Conservation (phyloP, 2,888 invertebrate species). For the Drosophila emarginata region DNA sequence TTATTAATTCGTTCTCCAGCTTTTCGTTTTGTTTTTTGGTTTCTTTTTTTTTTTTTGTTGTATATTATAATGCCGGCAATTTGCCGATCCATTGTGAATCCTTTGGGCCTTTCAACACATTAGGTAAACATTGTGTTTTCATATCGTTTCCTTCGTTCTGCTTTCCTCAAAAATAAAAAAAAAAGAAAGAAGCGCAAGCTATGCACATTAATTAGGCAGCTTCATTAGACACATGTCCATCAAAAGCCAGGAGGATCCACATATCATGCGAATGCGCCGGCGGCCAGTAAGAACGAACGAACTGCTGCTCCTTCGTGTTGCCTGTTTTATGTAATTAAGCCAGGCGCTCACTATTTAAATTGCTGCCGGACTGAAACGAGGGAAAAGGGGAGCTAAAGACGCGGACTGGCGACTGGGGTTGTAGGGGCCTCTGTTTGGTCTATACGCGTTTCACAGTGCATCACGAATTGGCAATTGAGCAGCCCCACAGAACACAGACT, state of each 20-base stretch:
- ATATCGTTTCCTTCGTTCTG: conserved; percentile 26
- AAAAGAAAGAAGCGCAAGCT: conserved; percentile 18
- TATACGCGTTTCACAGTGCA: conserved; percentile 48
- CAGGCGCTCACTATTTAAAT: conserved; percentile 79
- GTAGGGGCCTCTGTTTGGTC: background rate
- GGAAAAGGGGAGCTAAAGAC: background rate
- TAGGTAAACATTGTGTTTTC: conserved; percentile 36
- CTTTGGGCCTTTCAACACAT: conserved; percentile 68
- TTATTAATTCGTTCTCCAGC: conserved; percentile 64
- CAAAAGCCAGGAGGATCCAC: conserved; percentile 39
- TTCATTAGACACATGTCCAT: conserved; percentile 78
- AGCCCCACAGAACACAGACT: conserved; percentile 11
- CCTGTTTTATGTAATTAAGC: conserved; percentile 74
- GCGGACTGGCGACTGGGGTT: background rate
- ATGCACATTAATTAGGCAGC: conserved; percentile 72
- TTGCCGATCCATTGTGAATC: conserved; percentile 30
- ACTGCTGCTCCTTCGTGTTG: conserved; percentile 33
- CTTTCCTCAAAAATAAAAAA: conserved; percentile 7
- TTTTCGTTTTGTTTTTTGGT: background rate
- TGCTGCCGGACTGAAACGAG: conserved; percentile 40
- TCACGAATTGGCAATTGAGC: conserved; percentile 79
- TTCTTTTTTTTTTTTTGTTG: conserved; percentile 11
- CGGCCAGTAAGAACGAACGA: conserved; percentile 36
- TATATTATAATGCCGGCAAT: conserved; percentile 32
- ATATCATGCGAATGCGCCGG: conserved; percentile 44